These are phyloP conservation scores for Leptogaster cylindrica DNA, from an alignment of 2,888 invertebrate species.

Conservation along the genomic window DNA sequence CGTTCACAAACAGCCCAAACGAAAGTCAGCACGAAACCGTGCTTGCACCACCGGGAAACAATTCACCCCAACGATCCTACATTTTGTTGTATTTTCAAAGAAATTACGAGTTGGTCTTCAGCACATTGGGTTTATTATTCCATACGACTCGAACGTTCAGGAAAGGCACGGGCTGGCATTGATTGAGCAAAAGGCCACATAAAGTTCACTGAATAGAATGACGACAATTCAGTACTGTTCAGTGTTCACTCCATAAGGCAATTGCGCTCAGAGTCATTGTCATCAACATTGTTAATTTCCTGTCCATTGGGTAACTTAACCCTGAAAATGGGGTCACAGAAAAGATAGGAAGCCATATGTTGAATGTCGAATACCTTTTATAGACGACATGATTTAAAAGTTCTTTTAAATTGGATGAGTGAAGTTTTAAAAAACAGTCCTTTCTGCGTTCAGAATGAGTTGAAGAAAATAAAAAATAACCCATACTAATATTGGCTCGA, in stretches of 20 bases:
- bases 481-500: too few relatives aligned
- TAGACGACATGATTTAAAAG: too few relatives aligned
- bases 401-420: too few relatives aligned
- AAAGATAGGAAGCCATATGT: not conserved
- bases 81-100: not conserved
- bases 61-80: not conserved
- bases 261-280: constrained; percentile 21
- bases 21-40: not conserved
- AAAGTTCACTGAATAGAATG: constrained; percentile 3
- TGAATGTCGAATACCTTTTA: too few relatives aligned
- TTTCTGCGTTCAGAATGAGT: too few relatives aligned
- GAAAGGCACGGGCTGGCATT: constrained; percentile 29
- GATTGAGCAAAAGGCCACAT: constrained; percentile 24
- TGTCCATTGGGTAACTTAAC: constrained; percentile 17
- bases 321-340: constrained; percentile 9
- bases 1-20: not conserved
- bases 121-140: not conserved
- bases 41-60: not conserved
- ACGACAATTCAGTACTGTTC: not conserved
- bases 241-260: constrained; percentile 11
- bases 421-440: too few relatives aligned
- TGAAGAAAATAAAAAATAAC: too few relatives aligned
- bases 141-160: not conserved
- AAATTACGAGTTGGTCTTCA: not conserved
- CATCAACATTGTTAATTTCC: constrained; percentile 15